Conservation (phyloP, 2,797 vertebrate species). For the Choloepus didactylus region DNA sequence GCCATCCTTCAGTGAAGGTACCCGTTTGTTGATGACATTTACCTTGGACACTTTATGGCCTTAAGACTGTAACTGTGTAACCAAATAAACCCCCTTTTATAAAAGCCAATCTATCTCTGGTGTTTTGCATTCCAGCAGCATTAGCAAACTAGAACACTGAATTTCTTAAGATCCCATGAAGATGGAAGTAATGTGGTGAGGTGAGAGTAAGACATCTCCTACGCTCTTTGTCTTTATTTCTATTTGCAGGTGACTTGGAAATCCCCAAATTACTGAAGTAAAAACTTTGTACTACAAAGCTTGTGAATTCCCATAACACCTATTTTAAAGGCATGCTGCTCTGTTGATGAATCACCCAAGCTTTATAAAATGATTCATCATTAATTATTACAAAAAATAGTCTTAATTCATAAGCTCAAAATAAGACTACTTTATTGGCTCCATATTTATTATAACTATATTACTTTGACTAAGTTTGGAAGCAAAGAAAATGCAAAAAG, state of each 20-base stretch:
- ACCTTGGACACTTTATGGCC: too few relatives aligned
- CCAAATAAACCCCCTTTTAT: too few relatives aligned
- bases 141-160: not conserved
- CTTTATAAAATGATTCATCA: conserved; percentile 86
- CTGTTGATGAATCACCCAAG: conserved; percentile 87
- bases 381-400: conserved; percentile 89
- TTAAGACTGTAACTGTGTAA: too few relatives aligned
- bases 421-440: conserved; percentile 80
- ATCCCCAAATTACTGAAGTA: conserved; percentile 60
- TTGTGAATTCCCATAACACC: conserved; percentile 84
- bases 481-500: conserved; percentile 55
- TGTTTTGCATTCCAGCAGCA: too few relatives aligned
- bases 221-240: conserved; percentile 63
- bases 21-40: too few relatives aligned
- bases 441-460: conserved; percentile 76
- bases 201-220: conserved; percentile 4
- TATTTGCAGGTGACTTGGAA: conserved; percentile 74
- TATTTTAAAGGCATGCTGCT: conserved; percentile 83
- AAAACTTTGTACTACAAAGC: conserved; percentile 54
- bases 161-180: conserved; percentile 66
- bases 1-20: too few relatives aligned
- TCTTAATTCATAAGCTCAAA: conserved; percentile 86
- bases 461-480: conserved; percentile 69
- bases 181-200: not conserved
- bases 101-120: too few relatives aligned